These are phyloP conservation scores for Arctopsyche grandis DNA, from an alignment of 1,140 invertebrate genomes.

Conservation along the genomic window DNA sequence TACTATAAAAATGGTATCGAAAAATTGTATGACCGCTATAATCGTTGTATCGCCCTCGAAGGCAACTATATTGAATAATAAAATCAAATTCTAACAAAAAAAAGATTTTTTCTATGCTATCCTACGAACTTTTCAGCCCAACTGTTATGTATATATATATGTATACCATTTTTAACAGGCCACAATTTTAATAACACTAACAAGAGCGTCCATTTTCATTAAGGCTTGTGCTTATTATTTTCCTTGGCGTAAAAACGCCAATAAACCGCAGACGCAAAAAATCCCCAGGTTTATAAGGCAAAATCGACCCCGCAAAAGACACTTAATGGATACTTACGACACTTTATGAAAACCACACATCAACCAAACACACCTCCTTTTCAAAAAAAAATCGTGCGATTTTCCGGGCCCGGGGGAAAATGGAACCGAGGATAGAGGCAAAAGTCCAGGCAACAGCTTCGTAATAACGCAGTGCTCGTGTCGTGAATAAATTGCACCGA, in stretches of 20 bases:
- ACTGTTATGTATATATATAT: no score
- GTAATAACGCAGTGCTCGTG: no score
- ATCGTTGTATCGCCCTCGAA: no score
- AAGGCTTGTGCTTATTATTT: slow-evolving; percentile 21
- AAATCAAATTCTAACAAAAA: no score
- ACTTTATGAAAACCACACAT: slow-evolving; percentile 31
- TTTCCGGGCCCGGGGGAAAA: not conserved
- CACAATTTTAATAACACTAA: not conserved
- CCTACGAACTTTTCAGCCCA: no score
- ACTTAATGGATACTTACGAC: slow-evolving; percentile 30
- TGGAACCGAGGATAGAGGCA: no score
- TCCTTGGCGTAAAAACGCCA: not conserved
- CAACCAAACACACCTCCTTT: not conserved
- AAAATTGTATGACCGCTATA: no score
- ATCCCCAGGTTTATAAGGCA: not conserved
- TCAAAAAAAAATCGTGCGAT: not conserved
- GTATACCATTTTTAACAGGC: not conserved
- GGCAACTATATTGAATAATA: no score
- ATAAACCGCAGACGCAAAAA: not conserved
- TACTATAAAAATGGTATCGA: no score
- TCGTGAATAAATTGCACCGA: no score
- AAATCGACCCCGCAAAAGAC: not conserved
- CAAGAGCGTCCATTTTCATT: not conserved
- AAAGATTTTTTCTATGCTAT: no score
- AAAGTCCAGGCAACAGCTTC: no score